Percentiles rank a stretch among this genome's conserved stretches.
Evolutionary conservation across 37 sponge, comb jelly and placozoan genomes (phyloP).

Genomic region (Lycopodina hypogea): DNA sequence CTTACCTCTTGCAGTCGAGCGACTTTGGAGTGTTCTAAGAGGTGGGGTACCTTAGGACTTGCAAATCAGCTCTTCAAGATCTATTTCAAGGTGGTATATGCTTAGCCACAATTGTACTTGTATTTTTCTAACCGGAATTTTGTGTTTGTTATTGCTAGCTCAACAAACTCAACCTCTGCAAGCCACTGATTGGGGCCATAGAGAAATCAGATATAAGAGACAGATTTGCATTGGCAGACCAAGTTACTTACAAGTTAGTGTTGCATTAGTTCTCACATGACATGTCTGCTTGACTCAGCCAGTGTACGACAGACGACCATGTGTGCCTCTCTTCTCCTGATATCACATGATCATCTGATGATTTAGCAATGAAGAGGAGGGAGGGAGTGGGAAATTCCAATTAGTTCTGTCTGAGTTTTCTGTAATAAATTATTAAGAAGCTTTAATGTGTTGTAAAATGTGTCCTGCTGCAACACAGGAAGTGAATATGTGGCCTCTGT

Average conservation of each 20-base stretch:
- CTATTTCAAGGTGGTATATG: slow-evolving; percentile 78
- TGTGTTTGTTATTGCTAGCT: slow-evolving; percentile 31
- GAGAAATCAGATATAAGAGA: slow-evolving; percentile 80
- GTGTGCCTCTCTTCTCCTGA: too few species aligned
- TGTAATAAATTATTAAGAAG: too few species aligned
- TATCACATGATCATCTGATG: too few species aligned
- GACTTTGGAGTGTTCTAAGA: slow-evolving; percentile 63
- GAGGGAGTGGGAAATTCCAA: too few species aligned
- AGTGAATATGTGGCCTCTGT: too few species aligned
- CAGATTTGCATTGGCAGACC: slow-evolving; percentile 63
- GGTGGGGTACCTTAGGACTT: slow-evolving; percentile 82
- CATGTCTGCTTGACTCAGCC: too few species aligned
- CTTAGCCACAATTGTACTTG: neutral
- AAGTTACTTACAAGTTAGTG: slow-evolving; percentile 85
- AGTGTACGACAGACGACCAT: too few species aligned
- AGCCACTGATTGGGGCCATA: slow-evolving; percentile 92
- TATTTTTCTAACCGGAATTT: neutral
- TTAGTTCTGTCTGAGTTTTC: too few species aligned
- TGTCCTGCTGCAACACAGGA: too few species aligned
- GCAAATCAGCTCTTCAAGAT: slow-evolving; percentile 95
- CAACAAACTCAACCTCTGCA: slow-evolving; percentile 88
- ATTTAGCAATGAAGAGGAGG: too few species aligned
- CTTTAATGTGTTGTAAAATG: too few species aligned
- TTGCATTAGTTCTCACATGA: neutral
- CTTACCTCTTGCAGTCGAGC: slow-evolving; percentile 46